Percentiles rank a stretch among this genome's conserved stretches.
These are phyloP conservation scores for Globia sparganii DNA, from an alignment of 2,888 invertebrate species.

Conservation along the genomic window DNA sequence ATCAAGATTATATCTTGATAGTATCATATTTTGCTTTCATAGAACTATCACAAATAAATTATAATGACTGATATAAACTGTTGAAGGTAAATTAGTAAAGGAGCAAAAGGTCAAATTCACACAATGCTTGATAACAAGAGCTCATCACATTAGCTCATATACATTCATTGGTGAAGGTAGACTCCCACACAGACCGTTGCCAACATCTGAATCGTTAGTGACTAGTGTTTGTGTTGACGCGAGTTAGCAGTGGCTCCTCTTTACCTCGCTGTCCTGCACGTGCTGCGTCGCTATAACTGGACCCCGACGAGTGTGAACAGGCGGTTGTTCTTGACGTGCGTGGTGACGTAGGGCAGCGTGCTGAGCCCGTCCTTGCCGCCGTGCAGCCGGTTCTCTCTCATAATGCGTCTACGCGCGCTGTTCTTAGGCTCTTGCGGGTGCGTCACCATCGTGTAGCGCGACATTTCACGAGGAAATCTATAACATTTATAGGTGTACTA, in stretches of 20 bases:
- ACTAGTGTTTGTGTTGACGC: constrained; percentile 3
- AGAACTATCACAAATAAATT: constrained; percentile 28
- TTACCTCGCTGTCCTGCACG: neutral
- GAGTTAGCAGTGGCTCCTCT: neutral
- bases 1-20: constrained; percentile 30
- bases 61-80: constrained; percentile 9
- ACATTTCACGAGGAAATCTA: constrained; percentile 37
- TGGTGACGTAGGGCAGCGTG: constrained; percentile 64
- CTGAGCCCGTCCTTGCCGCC: constrained; percentile 73
- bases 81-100: neutral
- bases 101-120: constrained; percentile 1
- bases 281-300: constrained; percentile 68
- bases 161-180: neutral
- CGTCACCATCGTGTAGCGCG: constrained; percentile 81
- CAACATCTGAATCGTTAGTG: neutral
- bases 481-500: neutral
- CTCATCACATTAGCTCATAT: constrained; percentile 2
- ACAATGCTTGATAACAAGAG: constrained; percentile 2
- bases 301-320: constrained; percentile 82
- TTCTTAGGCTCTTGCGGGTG: constrained; percentile 80
- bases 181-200: neutral
- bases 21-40: constrained; percentile 27
- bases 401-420: constrained; percentile 69
- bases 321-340: constrained; percentile 70
- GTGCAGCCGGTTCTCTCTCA: constrained; percentile 69